These are phyloP conservation scores for Toxostoma redivivum DNA, from an alignment of 2,113 vertebrate species.

Conservation along the genomic window DNA sequence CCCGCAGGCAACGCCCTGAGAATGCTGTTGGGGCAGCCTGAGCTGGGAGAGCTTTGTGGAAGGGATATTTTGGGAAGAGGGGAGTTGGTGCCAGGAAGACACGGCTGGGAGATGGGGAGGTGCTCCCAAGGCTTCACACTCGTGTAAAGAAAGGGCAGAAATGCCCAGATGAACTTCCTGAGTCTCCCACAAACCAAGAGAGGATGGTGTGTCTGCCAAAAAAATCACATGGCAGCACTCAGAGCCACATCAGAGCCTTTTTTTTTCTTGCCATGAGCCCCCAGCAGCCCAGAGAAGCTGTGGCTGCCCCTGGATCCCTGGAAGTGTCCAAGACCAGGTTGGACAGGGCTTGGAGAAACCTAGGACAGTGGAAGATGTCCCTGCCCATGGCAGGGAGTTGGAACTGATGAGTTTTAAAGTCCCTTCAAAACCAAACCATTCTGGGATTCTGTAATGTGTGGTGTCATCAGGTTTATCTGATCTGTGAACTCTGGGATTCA, in stretches of 20 bases:
- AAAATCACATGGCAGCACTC: neutral
- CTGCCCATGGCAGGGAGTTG: neutral
- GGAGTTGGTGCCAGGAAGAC: neutral
- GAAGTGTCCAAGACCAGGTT: accelerated
- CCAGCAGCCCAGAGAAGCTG: neutral
- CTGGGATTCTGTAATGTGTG: accelerated
- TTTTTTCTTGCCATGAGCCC: neutral
- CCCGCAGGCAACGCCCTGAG: neutral
- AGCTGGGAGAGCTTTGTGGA: neutral
- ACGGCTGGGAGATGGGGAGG: neutral
- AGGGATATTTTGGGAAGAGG: neutral
- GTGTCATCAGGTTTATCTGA: neutral
- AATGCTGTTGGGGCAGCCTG: neutral
- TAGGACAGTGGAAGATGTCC: neutral
- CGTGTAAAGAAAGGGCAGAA: accelerated
- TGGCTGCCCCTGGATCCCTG: neutral
- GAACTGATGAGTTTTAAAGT: neutral
- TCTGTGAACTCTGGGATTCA: neutral
- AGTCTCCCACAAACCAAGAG: neutral
- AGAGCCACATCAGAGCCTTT: neutral
- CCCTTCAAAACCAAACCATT: neutral
- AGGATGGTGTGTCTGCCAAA: neutral
- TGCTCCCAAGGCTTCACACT: neutral
- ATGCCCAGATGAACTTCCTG: neutral
- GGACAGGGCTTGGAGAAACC: accelerated